Base-by-base conservation (phyloP, 2,888 invertebrate species). In the Tetragonisca angustula region DNA sequence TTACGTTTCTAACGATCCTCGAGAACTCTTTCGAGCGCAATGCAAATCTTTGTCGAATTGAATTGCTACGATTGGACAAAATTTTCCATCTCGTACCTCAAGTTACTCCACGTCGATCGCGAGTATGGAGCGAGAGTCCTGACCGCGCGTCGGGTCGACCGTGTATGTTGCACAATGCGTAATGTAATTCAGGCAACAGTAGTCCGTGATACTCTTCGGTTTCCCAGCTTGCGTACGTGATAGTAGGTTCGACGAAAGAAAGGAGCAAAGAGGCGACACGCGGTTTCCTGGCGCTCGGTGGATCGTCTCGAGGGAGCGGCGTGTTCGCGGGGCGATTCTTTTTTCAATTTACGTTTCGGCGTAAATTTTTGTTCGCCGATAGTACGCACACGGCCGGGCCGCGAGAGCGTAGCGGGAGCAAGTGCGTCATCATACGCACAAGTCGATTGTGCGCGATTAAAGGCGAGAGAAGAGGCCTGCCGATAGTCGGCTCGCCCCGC, bases 401-500 rank as follows among this genome's bases (percentile, higher is more conserved):
- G 9, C 43, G 9, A 2, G 9, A 43, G 43, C 9, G 43, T 9
- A 11, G 43, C 43, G 1, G 0, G 43, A 43, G 43, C 43, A 11
- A 43, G 43, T 43, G 43, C 43, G 9, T 43, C 43, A 9, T 43
- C 32, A 32, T 3, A 43, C 43, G 43, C 9, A 9, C 54, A 15
- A 64, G 52, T 54, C 65, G 74, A 54, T 75, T 59, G 68, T 17
- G 69, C 54, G 24, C 56, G 21, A 50, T 11, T 9, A 21, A 67
- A 49, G 56, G 65, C 65, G 50, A 59, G 27, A 70, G 79, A 65
- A 56, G 69, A 69, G 43, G 62, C 76, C 74, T 83, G 83, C 83
- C 83, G 68, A 83, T 83, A 83, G 76, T 72, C 56, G 76, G 70
- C 72, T 59, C 67, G 67, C 67, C 77, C 52, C 52, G 19, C 6